These are phyloP conservation scores for Bos indicus DNA, from an alignment of 2,113 vertebrate genomes.

Conservation along the genomic window DNA sequence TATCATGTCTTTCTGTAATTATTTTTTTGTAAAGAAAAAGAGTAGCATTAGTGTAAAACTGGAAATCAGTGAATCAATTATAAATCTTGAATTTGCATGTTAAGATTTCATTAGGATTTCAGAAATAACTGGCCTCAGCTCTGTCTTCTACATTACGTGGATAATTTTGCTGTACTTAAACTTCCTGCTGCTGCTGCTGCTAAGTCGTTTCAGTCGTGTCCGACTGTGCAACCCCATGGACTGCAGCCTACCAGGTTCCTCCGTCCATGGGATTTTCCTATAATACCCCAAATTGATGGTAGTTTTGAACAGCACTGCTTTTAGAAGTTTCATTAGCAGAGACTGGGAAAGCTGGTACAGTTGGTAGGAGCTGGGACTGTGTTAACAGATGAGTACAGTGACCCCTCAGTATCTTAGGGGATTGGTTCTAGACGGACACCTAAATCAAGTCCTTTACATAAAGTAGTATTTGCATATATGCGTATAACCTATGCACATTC, in stretches of 20 bases:
- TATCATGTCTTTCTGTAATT: constrained; percentile 12
- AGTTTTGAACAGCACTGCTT: background rate
- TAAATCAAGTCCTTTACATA: background rate
- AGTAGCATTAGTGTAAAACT: background rate
- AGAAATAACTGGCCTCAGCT: background rate
- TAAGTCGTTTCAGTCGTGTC: no score
- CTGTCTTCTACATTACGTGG: background rate
- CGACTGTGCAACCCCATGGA: no score
- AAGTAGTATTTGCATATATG: background rate
- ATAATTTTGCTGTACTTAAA: background rate
- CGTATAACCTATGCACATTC: background rate
- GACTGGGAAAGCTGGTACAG: background rate
- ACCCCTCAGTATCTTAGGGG: background rate
- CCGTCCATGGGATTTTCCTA: background rate
- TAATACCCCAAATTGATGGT: background rate
- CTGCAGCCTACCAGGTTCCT: no score
- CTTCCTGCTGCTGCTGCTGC: background rate
- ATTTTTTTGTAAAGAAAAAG: background rate
- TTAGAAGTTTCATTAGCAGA: background rate
- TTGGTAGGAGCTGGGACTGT: background rate
- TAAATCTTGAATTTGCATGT: background rate
- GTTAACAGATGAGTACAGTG: background rate
- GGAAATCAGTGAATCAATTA: background rate
- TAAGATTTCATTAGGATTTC: background rate
- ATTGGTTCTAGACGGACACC: background rate